Evolutionary conservation across 2,888 invertebrate species (phyloP), one percentile per base, ranked within the genome.

Genomic region (Gymnocheta viridis): DNA sequence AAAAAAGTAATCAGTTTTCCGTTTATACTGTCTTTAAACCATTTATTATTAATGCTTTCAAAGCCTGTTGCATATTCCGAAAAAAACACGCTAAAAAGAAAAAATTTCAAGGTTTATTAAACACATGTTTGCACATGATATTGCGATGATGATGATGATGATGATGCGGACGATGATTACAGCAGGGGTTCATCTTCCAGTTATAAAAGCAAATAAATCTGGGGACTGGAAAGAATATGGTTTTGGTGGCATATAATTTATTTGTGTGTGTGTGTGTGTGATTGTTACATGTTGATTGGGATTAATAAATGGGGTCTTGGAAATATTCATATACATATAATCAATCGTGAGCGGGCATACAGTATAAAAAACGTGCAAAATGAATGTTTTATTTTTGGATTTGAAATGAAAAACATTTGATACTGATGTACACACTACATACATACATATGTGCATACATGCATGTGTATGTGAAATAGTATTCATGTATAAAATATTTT

Each of bases 21-120:
- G 17, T 54, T 44, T 29, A 4, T 58, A n/a, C 9, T 32, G 32
- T 22, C 12, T 62, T 24, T 22, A 49, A 22, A n/a, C 17, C 7
- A 17, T 17, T 38, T 10, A 12, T 66, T 72, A 64, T 82, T 54
- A 27, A 47, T 44, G 58, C 44, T 60, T 58, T 66, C 54, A 72
- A 76, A 72, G 83, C 83, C 83, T 83, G 83, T 83, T 83, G 83
- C 80, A 72, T 83, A 74, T 83, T 80, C 51, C 22, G 62, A 35
- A 9, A 12, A 19, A 49, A 70, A 49, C 17, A 49, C 17, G 35
- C 5, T 27, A 24, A 17, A 10, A 49, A 27, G 22, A 35, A 17
- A 51, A 51, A 35, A 51, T 79, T 83, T 80, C 76, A 80, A 80
- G 80, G 80, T 80, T 80, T 56, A 72, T 76, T 60, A 72, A 80